Evolutionary conservation across 2,113 vertebrate genomes (phyloP).

Genomic region (Cyphomyrus plagiostoma): DNA sequence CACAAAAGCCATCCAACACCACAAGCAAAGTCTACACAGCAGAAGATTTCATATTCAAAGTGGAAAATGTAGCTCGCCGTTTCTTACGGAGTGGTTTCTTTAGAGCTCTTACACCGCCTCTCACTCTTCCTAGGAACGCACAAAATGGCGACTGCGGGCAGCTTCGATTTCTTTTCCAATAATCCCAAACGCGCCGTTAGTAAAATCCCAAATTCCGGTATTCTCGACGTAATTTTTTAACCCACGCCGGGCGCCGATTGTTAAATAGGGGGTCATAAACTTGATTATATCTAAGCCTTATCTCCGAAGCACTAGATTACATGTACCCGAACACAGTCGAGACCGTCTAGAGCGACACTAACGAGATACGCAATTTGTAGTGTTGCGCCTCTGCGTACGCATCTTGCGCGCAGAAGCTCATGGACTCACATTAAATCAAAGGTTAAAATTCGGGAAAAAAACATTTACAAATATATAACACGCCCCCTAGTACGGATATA

Average conservation of each 20-base stretch:
- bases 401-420: background rate
- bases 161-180: slow-evolving; percentile 32
- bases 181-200: slow-evolving; percentile 24
- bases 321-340: background rate
- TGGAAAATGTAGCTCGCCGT: background rate
- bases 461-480: too few relatives aligned
- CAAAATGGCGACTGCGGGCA: slow-evolving; percentile 45
- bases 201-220: background rate
- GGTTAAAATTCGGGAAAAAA: background rate
- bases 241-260: background rate
- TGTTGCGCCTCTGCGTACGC: slow-evolving; percentile 6
- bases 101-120: background rate
- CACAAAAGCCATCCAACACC: background rate
- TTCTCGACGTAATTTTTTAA: background rate
- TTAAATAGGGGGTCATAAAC: background rate
- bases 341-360: background rate
- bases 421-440: background rate
- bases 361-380: slow-evolving; percentile 8
- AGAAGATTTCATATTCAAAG: background rate
- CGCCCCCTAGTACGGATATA: background rate
- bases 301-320: background rate
- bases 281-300: background rate
- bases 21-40: background rate
- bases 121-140: slow-evolving; percentile 30
- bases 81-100: background rate